Conservation (phyloP, 2,113 vertebrate species). For the Halcyon malimbica region DNA sequence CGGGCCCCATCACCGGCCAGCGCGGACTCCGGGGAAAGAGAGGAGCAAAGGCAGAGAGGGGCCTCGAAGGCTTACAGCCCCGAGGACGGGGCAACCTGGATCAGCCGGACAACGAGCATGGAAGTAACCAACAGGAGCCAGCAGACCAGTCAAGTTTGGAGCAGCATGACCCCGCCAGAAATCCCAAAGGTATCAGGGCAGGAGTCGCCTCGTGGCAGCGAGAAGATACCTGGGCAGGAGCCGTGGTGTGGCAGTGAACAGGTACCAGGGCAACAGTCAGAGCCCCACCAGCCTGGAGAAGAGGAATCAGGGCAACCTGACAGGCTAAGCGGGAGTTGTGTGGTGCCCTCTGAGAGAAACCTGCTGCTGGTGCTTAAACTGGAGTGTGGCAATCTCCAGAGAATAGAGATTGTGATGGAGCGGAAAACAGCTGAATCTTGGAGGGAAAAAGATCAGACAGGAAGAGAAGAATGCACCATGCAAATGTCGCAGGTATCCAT, state of each 20-base stretch:
- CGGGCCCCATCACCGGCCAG: not conserved
- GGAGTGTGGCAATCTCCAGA: not conserved
- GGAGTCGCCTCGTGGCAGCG: rapidly evolving
- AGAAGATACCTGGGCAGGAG: rapidly evolving
- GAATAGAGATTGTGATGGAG: not conserved
- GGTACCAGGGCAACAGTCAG: not conserved
- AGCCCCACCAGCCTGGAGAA: not conserved
- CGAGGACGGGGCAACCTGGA: not conserved
- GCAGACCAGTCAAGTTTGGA: not conserved
- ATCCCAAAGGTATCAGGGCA: rapidly evolving
- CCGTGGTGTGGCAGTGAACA: rapidly evolving
- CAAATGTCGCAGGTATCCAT: not conserved
- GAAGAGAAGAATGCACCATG: rapidly evolving
- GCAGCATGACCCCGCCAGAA: not conserved
- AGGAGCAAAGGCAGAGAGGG: not conserved
- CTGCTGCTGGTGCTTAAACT: not conserved
- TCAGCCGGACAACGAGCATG: not conserved
- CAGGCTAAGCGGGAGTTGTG: rapidly evolving
- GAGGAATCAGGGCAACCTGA: not conserved
- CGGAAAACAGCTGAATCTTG: not conserved
- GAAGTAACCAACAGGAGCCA: not conserved
- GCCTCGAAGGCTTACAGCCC: not conserved
- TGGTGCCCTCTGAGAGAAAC: rapidly evolving
- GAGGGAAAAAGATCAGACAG: not conserved
- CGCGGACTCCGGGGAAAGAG: not conserved